Evolutionary conservation across 2,113 vertebrate species (phyloP).

Genomic region (Hypanus sabinus): DNA sequence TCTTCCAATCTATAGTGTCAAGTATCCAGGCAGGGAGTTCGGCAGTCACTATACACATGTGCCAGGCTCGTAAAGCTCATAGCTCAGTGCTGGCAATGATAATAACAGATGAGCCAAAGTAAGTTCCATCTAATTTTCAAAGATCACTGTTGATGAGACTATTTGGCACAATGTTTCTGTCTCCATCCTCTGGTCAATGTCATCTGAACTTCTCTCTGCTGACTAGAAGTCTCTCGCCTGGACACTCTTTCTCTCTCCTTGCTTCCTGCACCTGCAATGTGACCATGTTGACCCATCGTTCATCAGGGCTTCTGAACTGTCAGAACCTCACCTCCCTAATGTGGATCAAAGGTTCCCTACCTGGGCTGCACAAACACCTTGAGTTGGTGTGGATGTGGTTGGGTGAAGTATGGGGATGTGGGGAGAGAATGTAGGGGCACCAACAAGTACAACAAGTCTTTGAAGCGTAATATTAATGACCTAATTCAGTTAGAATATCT

Average conservation of each 20-base stretch:
- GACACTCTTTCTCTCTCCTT: neutral
- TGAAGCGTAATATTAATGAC: too few relatives aligned
- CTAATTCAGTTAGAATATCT: too few relatives aligned
- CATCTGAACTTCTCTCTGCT: neutral
- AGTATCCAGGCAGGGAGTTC: neutral
- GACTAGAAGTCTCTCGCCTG: neutral
- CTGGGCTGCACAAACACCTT: too few relatives aligned
- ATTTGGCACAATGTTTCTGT: neutral
- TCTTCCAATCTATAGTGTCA: neutral
- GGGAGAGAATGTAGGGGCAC: too few relatives aligned
- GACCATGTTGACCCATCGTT: neutral
- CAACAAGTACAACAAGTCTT: too few relatives aligned
- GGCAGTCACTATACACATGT: neutral
- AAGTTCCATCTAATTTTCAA: neutral
- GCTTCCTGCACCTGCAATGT: too few relatives aligned
- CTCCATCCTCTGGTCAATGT: neutral
- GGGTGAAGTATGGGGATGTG: too few relatives aligned
- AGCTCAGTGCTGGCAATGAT: neutral
- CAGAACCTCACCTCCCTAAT: neutral
- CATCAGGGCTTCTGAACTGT: neutral
- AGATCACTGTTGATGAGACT: neutral
- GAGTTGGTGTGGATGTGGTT: too few relatives aligned
- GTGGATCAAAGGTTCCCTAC: too few relatives aligned
- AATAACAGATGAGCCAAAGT: neutral
- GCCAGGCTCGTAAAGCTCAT: too few relatives aligned